These are phyloP conservation scores for Cerastoderma edule DNA, from an alignment of 2,888 invertebrate species.

Conservation along the genomic window DNA sequence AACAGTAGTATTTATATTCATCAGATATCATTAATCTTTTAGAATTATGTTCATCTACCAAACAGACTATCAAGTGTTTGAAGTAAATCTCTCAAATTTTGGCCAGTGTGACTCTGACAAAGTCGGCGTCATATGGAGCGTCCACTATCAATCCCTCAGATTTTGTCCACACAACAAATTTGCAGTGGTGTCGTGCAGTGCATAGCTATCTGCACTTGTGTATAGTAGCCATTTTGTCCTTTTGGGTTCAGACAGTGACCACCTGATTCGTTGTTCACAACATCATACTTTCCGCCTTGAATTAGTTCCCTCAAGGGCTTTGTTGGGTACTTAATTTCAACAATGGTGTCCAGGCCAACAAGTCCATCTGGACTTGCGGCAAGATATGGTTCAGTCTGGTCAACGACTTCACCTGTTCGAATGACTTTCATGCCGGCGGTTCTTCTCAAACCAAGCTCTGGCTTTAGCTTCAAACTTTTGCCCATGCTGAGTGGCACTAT, in stretches of 20 bases:
- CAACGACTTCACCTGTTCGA: conserved; percentile 12
- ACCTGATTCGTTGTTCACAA: conserved; percentile 2
- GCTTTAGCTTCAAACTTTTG: too few species aligned
- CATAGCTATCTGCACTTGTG: conserved; percentile 15
- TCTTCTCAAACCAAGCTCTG: too few species aligned
- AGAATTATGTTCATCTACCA: too few species aligned
- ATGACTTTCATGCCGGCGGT: not conserved
- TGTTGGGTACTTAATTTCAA: conserved; percentile 41
- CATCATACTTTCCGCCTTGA: conserved; percentile 37
- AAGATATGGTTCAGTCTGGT: conserved; percentile 25
- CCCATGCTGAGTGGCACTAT: too few species aligned
- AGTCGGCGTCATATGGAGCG: too few species aligned
- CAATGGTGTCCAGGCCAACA: conserved; percentile 16
- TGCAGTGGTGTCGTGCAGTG: conserved; percentile 13
- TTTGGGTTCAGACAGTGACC: conserved; percentile 9
- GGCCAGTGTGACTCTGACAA: too few species aligned
- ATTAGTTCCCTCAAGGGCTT: not conserved
- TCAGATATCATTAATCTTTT: too few species aligned
- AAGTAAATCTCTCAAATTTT: too few species aligned
- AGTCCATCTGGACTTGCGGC: conserved; percentile 41
- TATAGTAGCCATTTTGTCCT: conserved; percentile 31
- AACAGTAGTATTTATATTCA: too few species aligned
- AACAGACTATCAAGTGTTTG: too few species aligned
- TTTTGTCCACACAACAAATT: conserved; percentile 28
- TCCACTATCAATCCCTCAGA: too few species aligned